These are phyloP conservation scores for Drosophila tanythrix DNA, from an alignment of 2,888 invertebrate genomes.

Conservation along the genomic window DNA sequence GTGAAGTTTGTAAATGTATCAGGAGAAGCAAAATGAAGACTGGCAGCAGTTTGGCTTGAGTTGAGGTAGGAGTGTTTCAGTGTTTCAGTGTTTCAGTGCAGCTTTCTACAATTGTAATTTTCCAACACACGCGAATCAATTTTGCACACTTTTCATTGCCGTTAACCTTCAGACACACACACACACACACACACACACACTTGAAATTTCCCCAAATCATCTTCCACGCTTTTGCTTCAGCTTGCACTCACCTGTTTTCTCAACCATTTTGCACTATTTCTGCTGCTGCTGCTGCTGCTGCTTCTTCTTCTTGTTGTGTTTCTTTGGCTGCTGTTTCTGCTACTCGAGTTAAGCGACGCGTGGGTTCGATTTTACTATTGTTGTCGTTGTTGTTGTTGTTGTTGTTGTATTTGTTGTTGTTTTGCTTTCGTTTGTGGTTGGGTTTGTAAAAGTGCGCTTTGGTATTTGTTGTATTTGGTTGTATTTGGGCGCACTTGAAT, in stretches of 20 bases:
- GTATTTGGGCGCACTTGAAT: constrained; percentile 59
- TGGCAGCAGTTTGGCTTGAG: background rate
- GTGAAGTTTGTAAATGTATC: background rate
- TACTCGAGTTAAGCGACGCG: constrained; percentile 67
- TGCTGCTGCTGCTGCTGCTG: constrained; percentile 6
- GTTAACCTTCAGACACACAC: constrained; percentile 36
- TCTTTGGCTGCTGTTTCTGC: constrained; percentile 23
- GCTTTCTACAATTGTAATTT: constrained; percentile 30
- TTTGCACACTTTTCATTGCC: constrained; percentile 22
- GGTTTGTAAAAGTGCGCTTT: constrained; percentile 50
- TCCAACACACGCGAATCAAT: constrained; percentile 11
- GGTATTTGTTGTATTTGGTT: constrained; percentile 12
- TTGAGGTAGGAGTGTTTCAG: background rate
- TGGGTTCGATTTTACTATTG: constrained; percentile 45
- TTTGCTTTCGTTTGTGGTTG: constrained; percentile 55
- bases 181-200: background rate
- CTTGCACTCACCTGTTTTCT: constrained; percentile 76
- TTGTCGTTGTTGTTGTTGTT: constrained; percentile 3
- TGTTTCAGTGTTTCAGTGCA: too few species aligned
- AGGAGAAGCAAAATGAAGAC: background rate
- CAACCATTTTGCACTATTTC: constrained; percentile 71
- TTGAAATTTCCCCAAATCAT: constrained; percentile 48
- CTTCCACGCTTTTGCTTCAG: constrained; percentile 1
- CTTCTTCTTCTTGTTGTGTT: constrained; percentile 7
- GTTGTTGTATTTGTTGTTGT: constrained; percentile 9